Evolutionary conservation across 1,140 invertebrate species (phyloP), one percentile per base, ranked within the genome.

Genomic region (Drosophila sulfurigaster): DNA sequence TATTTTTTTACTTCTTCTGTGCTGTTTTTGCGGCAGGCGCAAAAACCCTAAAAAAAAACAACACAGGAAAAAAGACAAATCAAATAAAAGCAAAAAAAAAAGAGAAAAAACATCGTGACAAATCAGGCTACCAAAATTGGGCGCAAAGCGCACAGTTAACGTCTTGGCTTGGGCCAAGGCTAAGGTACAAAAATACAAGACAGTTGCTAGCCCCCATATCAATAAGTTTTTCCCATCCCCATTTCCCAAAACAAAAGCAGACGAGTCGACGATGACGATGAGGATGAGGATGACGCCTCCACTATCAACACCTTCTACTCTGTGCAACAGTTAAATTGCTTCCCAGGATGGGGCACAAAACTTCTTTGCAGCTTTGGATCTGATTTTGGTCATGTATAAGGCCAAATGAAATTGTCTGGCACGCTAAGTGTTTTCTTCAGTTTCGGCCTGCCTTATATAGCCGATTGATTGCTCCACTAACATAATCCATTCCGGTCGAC

Each of bases 51-150:
- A 49, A 70, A 49, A 59, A 63, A 15, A 30, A 2, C 3, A 25
- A 25, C 20, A 25, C 20, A 25, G 20, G 20, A 25, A 25, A 25
- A 16, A 60, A 81, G 75, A 49, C 35, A 41, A 52, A 45, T 49
- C 20, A 30, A 16, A 56, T 25, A 48, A 65, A 41, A 49, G 59
- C 72, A 87, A 81, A 63, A 77, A 58, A 49, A 46, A 46, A 45
- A 62, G 70, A 78, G 74, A 74, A 87, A 88, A 83, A 72, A 70
- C 80, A 87, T 92, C 91, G 91, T 92, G 91, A 92, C 91, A 92
- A 92, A 92, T 92, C 91, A 91, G 88, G 85, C 91, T 92, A 92
- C 91, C 88, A 92, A 91, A 92, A 92, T 92, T 92, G 91, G 91
- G 54, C 78, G 78, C 79, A 79, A 91, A 91, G 80, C 71, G 54